Evolutionary conservation across 2,113 vertebrate genomes (phyloP).

Genomic region (Oostethus manadensis): DNA sequence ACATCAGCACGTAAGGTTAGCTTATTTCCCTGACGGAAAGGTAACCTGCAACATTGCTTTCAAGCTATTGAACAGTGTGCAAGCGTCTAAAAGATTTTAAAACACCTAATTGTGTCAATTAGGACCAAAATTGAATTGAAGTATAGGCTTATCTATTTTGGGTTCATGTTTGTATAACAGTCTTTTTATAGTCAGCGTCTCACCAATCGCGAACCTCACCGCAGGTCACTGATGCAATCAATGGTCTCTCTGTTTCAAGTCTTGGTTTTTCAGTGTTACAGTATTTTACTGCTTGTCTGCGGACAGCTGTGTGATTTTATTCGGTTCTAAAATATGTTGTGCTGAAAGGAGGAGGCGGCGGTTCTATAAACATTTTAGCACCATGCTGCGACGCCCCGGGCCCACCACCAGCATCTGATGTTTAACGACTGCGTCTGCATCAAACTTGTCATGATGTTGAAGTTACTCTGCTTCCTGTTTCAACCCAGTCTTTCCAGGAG

Average conservation of each 20-base stretch:
- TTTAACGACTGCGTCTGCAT: constrained; percentile 35
- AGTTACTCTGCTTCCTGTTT: constrained; percentile 41
- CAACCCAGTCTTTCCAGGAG: constrained; percentile 94
- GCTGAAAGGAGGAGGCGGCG: constrained; percentile 40
- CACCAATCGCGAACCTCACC: no score
- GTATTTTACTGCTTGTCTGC: constrained; percentile 33
- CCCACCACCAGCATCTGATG: constrained; percentile 46
- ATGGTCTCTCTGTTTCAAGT: constrained; percentile 42
- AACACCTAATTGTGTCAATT: no score
- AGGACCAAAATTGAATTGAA: no score
- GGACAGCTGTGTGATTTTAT: constrained; percentile 62
- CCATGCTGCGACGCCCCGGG: constrained; percentile 22
- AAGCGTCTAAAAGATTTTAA: no score
- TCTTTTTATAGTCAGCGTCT: no score
- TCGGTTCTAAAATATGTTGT: constrained; percentile 48
- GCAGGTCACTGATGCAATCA: constrained; percentile 57
- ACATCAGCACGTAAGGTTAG: no score
- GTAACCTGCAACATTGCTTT: no score
- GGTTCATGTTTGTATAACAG: no score
- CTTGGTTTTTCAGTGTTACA: constrained; percentile 46
- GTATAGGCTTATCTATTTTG: no score
- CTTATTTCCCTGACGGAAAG: no score
- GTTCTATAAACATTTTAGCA: constrained; percentile 55
- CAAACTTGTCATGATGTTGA: background rate
- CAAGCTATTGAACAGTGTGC: no score